phyloP scores from a whole-genome alignment of 2,797 vertebrate species.

The Spheniscus humboldti region DNA sequence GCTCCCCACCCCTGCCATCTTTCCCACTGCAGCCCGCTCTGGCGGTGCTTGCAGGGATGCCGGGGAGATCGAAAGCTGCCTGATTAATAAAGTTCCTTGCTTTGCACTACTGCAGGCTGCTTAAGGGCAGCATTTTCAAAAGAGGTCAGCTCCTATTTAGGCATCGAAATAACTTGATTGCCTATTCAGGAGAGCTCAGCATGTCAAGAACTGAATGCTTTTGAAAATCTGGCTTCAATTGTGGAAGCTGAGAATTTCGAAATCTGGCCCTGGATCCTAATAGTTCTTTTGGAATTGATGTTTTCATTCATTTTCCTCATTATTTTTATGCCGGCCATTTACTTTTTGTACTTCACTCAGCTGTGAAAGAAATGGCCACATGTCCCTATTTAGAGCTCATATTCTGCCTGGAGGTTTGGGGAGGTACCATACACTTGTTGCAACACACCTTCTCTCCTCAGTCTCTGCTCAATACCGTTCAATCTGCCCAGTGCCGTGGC shows the following conservation, averaged over 20 bases:
- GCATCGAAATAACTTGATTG: constrained; percentile 52
- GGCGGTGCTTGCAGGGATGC: neutral
- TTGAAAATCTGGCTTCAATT: constrained; percentile 63
- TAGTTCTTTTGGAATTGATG: constrained; percentile 53
- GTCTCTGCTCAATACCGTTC: neutral
- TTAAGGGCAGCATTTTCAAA: constrained; percentile 57
- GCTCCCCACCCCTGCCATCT: neutral
- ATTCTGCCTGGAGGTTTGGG: constrained; percentile 35
- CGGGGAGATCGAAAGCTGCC: neutral
- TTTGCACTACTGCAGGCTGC: constrained; percentile 37
- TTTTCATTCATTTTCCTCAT: constrained; percentile 58
- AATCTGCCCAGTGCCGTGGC: neutral
- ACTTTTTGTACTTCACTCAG: constrained; percentile 58
- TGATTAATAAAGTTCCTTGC: constrained; percentile 39
- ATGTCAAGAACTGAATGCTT: constrained; percentile 58
- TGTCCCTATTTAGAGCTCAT: constrained; percentile 35
- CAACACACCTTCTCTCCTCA: constrained; percentile 25
- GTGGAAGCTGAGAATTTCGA: constrained; percentile 62
- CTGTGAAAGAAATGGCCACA: constrained; percentile 59
- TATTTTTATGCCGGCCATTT: constrained; percentile 59
- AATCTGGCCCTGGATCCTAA: constrained; percentile 52
- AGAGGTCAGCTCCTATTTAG: constrained; percentile 59
- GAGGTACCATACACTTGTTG: constrained; percentile 42
- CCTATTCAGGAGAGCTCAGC: constrained; percentile 61
- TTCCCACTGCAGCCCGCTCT: neutral